Base-by-base conservation (phyloP, 2,113 vertebrate genomes). In the Hiodon alosoides region DNA sequence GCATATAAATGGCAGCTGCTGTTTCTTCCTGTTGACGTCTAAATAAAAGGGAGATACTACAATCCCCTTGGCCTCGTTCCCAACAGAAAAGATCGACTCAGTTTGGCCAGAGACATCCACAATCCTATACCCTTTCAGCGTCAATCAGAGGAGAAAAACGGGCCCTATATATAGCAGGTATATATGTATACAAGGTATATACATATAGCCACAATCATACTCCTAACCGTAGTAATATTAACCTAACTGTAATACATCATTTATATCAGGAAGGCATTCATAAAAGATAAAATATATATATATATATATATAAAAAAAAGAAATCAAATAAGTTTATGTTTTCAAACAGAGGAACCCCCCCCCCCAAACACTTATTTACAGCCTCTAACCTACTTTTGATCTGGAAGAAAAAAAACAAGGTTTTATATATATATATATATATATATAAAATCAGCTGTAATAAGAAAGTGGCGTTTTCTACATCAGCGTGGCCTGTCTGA, bases 1-100 rank as follows among this genome's bases (percentile, higher is more conserved):
- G 46, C 73, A 69, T 67, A 74, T 61, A 69, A 76, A 83, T 67
- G 77, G 72, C 79, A 82, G 85, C 85, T 86, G 80, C 85, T 75
- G 81, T 71, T 79, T 82, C 72, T 75, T 83, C 82, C 81, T 73
- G 80, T 83, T 76, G 75, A 7, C 13, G 4, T 52, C 13, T 79
- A 66, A 71, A 73, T 62, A 75, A 82, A 78, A 86, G 83, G 76
- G 62, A 75, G 75, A 79, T 76, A 75, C 52, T 3, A 1, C 57
- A 58, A 62, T 71, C 16, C 46, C 46, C 16, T 57, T 7, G 72
- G 50, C 82, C 73, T 80, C 61, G 77, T 75, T 31, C 80, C 69
- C 77, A 73, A 62, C 73, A 60, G 75, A 9, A 74, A 14, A 64
- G 55, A 65, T 46, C 17, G 52, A 76, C 80, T 11, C 59, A 58